Base-by-base conservation (phyloP, 1,140 invertebrate genomes). In the Anastrepha obliqua region DNA sequence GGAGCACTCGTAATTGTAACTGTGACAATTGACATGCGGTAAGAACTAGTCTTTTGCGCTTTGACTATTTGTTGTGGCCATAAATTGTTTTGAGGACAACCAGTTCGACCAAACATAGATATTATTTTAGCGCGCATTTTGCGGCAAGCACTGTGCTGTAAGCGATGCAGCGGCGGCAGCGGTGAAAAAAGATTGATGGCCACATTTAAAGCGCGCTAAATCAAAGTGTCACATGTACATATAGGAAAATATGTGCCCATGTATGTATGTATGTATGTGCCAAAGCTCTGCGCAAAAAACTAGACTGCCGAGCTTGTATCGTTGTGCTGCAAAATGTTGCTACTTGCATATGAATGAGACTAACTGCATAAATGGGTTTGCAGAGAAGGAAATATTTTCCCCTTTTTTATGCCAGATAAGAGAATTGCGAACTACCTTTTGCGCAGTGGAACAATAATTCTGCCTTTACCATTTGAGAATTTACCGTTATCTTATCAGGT, bases 121-220 rank as follows among this genome's bases (percentile, higher is more conserved):
- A 81, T 51, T 78, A 47, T 78, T 74, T 55, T 1, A 55, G 44
- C 47, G 6, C 47, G 47, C 44, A 55, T 55, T 81, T n/a, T 55
- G 51, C 6, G 74, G 20, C 47, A 55, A 58, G 74, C 47, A 29
- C 47, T 9, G 60, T 4, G 6, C 44, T n/a, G 4, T 81, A 47
- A 51, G 64, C 64, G 5, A 2, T 29, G 29, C 29, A 7, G n/a
- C 29, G 9, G 17, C 15, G 67, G 42, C 42, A 70, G 42, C 17
- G n/a, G 29, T 67, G 11, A 51, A 81, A 51, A 62, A 29, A 81
- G 44, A 81, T 81, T 81, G 74, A 81, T 74, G 70, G 44, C 44
- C 70, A 74, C 42, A 47, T 74, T 74, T 74, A n/a, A 74, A 42
- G 11, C 13, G 42, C 13, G 44, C 17, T 74, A 44, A 44, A 51